A percentile compares a stretch with the other conserved stretches of the same genome.
phyloP scores from a whole-genome alignment of 2,113 vertebrate genomes.

The Cryptotis parvus region DNA sequence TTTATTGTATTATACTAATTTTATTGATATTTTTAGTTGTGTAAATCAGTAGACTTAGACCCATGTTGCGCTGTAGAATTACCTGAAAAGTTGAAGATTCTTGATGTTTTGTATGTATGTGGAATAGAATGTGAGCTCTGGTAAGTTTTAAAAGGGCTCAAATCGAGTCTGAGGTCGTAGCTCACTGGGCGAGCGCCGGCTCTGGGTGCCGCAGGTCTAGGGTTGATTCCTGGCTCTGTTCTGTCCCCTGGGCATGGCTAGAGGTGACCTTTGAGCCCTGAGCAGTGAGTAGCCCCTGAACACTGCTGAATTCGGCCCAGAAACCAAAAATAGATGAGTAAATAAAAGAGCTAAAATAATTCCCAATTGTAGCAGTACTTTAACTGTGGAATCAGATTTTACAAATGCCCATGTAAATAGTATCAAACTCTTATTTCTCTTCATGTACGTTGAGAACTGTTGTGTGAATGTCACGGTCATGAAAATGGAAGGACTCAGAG shows the following conservation, averaged over 20 bases:
- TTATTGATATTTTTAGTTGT: background rate
- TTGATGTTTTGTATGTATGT: conserved; percentile 5
- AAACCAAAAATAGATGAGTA: too few relatives aligned
- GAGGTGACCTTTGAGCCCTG: too few relatives aligned
- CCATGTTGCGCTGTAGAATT: background rate
- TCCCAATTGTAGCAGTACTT: background rate
- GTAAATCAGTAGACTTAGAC: background rate
- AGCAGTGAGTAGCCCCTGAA: too few relatives aligned
- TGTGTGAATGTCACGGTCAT: background rate
- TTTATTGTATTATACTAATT: background rate
- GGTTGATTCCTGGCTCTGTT: too few relatives aligned
- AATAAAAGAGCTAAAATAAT: background rate
- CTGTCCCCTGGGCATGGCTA: too few relatives aligned
- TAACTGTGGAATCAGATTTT: background rate
- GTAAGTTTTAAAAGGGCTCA: background rate
- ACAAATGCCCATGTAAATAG: background rate
- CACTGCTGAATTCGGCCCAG: too few relatives aligned
- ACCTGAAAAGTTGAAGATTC: background rate
- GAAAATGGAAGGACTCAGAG: conserved; percentile 5
- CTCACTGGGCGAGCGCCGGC: too few relatives aligned
- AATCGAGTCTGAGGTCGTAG: too few relatives aligned
- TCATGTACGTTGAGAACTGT: background rate
- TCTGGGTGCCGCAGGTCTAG: too few relatives aligned
- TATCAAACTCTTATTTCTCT: conserved; percentile 4
- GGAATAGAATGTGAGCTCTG: background rate